Base-by-base conservation (phyloP, 2,888 invertebrate species). In the Pristionchus exspectatus region DNA sequence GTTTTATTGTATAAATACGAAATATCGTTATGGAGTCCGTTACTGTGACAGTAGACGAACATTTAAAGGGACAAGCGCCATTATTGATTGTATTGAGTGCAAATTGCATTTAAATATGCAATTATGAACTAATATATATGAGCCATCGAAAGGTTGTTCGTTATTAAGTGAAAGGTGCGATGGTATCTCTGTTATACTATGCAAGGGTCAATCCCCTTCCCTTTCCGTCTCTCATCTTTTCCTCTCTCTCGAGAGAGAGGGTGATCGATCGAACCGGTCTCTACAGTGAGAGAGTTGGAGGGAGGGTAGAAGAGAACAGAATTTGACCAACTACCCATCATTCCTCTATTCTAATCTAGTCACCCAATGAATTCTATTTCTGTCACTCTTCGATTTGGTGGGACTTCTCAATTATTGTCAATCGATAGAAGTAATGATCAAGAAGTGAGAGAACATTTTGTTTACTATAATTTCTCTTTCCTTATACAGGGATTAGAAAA, bases 181-280 rank as follows among this genome's bases (percentile, higher is more conserved):
- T 50, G 44, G 44, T 50, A 50, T 50, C 44, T 50, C 44, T 50
- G 44, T 50, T 50, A 9, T 50, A 12, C 44, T 50, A 50, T 50
- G 12, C 44, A 50, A 50, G 44, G 44, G 44, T 50, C 63, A 21
- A 21, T 63, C 63, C n/a, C 63, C 63, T 63, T 63, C 21, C 63
- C 63, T 63, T 63, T 63, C 9, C 63, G 12, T 63, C 63, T n/a
- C 9, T n/a, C 21, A 24, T 50, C 44, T 50, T 50, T 9, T 9
- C 44, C 44, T 77, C 44, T 44, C 77, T 77, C 24, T 16, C 38
- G 50, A 77, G 77, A 33, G n/a, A n/a, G n/a, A n/a, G n/a, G n/a
- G 38, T 18, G 38, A 77, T 50, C 44, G 38, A 84, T 84, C 84
- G 84, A 84, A 84, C 84, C 84, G 84, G 84, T 84, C 84, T 84